These are phyloP conservation scores for Mohoua ochrocephala DNA, from an alignment of 2,113 vertebrate genomes.

Conservation along the genomic window DNA sequence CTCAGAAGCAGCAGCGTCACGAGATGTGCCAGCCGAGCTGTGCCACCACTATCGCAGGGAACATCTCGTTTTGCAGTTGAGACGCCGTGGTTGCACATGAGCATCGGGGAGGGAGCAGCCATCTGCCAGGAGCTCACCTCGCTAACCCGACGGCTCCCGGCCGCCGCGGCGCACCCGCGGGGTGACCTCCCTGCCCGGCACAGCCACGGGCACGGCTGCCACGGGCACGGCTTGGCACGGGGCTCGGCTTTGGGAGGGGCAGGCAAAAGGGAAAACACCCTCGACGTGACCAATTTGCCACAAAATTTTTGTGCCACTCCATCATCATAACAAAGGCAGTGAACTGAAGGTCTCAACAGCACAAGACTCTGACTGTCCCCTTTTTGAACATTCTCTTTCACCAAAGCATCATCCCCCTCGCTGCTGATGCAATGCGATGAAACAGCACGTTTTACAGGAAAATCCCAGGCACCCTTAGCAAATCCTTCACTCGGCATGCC, in stretches of 20 bases:
- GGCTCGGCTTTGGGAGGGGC: neutral
- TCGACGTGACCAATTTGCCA: accelerated
- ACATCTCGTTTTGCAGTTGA: neutral
- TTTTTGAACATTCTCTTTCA: neutral
- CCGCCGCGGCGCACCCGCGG: accelerated
- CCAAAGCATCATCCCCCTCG: neutral
- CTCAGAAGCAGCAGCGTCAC: neutral
- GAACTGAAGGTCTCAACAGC: neutral
- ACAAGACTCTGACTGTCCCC: neutral
- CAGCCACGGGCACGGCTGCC: accelerated
- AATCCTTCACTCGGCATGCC: neutral
- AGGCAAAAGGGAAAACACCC: neutral
- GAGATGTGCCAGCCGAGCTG: neutral
- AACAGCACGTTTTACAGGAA: neutral
- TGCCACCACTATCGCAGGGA: neutral
- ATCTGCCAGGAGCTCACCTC: neutral
- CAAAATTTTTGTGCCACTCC: neutral
- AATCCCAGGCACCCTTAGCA: neutral
- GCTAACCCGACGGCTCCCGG: neutral
- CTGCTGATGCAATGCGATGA: neutral
- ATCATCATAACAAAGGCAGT: accelerated
- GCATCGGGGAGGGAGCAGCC: neutral
- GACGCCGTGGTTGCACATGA: neutral
- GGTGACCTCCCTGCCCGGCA: neutral
- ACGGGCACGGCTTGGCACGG: neutral